phyloP scores from a whole-genome alignment of 2,113 vertebrate genomes.

The Nothobranchius furzeri region DNA sequence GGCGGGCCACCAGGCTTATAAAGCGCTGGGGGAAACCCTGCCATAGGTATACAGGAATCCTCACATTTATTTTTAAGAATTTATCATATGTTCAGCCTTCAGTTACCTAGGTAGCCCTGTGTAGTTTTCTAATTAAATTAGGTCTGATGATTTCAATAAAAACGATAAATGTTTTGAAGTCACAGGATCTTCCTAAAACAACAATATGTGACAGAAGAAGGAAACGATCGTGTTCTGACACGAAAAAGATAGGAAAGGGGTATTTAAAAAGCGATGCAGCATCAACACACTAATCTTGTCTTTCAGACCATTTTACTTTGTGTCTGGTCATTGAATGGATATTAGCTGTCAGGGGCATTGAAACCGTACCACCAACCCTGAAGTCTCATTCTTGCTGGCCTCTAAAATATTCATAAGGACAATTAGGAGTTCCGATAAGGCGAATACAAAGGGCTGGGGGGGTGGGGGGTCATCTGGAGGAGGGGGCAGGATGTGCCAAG shows the following conservation, averaged over 20 bases:
- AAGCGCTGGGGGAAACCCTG: too few species aligned
- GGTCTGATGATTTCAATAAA: slow-evolving; percentile 45
- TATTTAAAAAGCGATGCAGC: neutral
- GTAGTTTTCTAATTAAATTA: neutral
- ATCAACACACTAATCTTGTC: slow-evolving; percentile 17
- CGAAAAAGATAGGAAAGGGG: neutral
- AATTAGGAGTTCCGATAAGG: slow-evolving; percentile 84
- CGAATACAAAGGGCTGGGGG: slow-evolving; percentile 62
- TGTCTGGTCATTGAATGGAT: slow-evolving; percentile 72
- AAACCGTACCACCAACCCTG: slow-evolving; percentile 76
- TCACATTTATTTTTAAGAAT: too few species aligned
- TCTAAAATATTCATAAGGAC: slow-evolving; percentile 86
- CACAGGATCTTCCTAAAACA: slow-evolving; percentile 61
- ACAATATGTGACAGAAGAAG: slow-evolving; percentile 45
- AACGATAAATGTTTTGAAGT: slow-evolving; percentile 47
- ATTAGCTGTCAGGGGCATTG: slow-evolving; percentile 79
- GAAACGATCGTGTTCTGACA: neutral
- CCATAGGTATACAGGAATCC: too few species aligned
- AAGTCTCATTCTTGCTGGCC: slow-evolving; percentile 76
- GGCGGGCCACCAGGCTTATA: too few species aligned
- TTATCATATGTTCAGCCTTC: too few species aligned
- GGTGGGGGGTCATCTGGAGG: slow-evolving; percentile 40
- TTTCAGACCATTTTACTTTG: slow-evolving; percentile 24
- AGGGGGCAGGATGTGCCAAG: slow-evolving; percentile 80
- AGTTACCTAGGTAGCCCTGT: too few species aligned